Percentiles rank a stretch among this genome's conserved stretches.
Conservation (phyloP, 2,113 vertebrate species). For the Peucedramus taeniatus region DNA sequence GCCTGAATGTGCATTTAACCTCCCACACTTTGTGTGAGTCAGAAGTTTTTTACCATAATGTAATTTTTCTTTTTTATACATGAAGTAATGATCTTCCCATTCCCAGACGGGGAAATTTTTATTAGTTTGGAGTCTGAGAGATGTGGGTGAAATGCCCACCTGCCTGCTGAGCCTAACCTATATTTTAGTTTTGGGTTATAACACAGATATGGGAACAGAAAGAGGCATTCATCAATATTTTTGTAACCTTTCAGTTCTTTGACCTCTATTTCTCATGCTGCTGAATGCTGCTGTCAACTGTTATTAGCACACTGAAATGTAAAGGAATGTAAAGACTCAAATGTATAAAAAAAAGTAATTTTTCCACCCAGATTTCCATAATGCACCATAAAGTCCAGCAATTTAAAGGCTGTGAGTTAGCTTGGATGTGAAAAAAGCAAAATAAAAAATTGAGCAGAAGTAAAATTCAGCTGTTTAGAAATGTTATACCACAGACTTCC, state of each 20-base stretch:
- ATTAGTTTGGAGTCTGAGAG: not conserved
- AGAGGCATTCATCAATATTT: not conserved
- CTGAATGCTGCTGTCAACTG: not conserved
- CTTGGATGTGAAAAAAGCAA: not conserved
- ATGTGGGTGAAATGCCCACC: not conserved
- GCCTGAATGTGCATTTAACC: not conserved
- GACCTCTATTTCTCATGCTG: not conserved
- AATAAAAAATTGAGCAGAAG: not conserved
- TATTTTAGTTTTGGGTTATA: not conserved
- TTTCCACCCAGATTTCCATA: not conserved
- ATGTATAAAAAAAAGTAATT: not conserved
- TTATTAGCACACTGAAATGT: conserved; percentile 13
- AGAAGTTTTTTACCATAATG: not conserved
- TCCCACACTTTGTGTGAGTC: not conserved
- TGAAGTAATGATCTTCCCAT: conserved; percentile 6
- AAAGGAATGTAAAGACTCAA: not conserved
- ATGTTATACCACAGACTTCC: not conserved
- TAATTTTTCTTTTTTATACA: conserved; percentile 8
- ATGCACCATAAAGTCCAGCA: not conserved
- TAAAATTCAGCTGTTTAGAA: not conserved
- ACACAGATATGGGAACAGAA: not conserved
- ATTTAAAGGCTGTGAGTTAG: not conserved
- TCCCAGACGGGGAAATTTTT: not conserved
- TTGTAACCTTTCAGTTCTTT: not conserved
- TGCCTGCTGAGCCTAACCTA: not conserved